Conservation (phyloP, 2,113 vertebrate species). For the Abramis brama region DNA sequence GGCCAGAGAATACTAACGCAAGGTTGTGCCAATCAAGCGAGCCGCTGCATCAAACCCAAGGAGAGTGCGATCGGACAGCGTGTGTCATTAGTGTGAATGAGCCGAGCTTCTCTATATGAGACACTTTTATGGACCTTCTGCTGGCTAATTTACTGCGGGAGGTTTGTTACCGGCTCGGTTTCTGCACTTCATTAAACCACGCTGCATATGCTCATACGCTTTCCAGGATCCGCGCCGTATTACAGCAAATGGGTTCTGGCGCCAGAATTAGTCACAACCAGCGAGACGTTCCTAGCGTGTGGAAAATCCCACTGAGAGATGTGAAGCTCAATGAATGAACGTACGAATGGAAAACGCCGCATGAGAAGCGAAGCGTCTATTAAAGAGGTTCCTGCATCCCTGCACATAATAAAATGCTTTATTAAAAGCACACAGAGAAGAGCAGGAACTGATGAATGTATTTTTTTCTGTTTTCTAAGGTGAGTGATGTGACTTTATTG, state of each 20-base stretch:
- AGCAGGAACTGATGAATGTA: neutral
- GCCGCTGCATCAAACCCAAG: neutral
- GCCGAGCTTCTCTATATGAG: neutral
- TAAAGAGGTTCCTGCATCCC: slow-evolving; percentile 18
- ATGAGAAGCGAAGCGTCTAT: neutral
- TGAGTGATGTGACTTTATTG: neutral
- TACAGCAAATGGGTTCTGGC: slow-evolving; percentile 25
- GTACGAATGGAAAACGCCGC: neutral
- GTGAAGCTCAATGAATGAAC: neutral
- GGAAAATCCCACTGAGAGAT: neutral
- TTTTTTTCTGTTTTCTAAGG: neutral
- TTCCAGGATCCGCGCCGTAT: neutral
- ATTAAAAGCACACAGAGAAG: neutral
- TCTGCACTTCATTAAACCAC: slow-evolving; percentile 33
- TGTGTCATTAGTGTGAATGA: slow-evolving; percentile 20
- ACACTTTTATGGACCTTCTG: slow-evolving; percentile 28
- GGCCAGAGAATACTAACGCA: neutral
- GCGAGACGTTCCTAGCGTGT: neutral
- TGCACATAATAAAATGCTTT: neutral
- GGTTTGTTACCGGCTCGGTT: slow-evolving; percentile 1
- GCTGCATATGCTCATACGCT: neutral
- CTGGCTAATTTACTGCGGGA: slow-evolving; percentile 3
- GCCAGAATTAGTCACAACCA: slow-evolving; percentile 18
- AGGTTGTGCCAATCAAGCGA: neutral
- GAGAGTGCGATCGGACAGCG: neutral